These are phyloP conservation scores for Metellina segmentata DNA, from an alignment of 2,888 invertebrate genomes.

Conservation along the genomic window DNA sequence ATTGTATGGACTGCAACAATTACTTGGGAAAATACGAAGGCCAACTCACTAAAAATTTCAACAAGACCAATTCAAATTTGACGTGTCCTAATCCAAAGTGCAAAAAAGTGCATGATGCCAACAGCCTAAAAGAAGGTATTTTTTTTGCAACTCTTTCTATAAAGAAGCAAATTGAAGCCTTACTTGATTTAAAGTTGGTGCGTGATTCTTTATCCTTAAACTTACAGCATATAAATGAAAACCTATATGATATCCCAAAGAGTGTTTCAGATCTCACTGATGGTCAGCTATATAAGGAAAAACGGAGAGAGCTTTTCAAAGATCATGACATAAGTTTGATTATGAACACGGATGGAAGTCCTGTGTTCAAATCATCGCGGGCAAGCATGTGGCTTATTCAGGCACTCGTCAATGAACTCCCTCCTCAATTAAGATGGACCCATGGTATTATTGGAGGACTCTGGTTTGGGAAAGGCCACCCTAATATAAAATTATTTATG, in stretches of 20 bases:
- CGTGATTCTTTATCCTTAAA: neutral
- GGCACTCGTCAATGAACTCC: no score
- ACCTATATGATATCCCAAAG: constrained; percentile 1
- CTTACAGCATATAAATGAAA: neutral
- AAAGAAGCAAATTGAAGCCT: constrained; percentile 13
- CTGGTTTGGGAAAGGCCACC: constrained; percentile 50
- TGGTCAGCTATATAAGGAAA: constrained; percentile 11
- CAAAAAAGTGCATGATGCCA: neutral
- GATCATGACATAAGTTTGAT: constrained; percentile 20
- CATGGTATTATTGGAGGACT: constrained; percentile 35
- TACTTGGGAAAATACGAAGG: constrained; percentile 14
- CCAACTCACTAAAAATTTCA: constrained; percentile 4
- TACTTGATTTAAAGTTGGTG: neutral
- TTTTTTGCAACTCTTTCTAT: constrained; percentile 34
- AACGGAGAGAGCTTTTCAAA: constrained; percentile 12
- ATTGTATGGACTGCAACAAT: no score
- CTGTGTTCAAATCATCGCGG: constrained; percentile 41
- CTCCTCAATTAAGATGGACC: constrained; percentile 40
- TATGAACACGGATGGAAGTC: constrained; percentile 49
- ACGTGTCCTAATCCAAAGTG: constrained; percentile 1
- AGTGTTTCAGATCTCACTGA: constrained; percentile 19
- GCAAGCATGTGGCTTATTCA: constrained; percentile 47
- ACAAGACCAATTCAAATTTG: neutral
- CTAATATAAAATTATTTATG: constrained; percentile 39
- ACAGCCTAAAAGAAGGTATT: constrained; percentile 18